Conservation (phyloP, 2,888 invertebrate genomes). For the Eurytoma californica region DNA sequence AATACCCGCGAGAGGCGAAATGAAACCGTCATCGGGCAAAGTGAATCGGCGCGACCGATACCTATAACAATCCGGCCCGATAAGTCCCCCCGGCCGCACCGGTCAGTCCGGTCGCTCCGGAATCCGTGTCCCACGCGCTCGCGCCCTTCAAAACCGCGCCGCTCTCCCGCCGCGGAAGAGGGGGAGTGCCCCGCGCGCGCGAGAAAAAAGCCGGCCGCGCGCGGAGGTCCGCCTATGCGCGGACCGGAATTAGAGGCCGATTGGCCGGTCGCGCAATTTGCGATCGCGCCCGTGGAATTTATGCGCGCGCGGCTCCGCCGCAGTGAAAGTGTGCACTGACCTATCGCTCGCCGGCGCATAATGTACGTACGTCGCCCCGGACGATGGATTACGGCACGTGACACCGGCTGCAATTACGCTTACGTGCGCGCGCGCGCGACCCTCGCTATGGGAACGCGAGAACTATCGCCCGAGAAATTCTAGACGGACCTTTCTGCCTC, state of each 20-base stretch:
- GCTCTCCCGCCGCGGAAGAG: not conserved
- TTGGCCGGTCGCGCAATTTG: constrained; percentile 15
- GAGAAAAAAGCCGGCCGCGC: too few species aligned
- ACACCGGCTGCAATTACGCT: constrained; percentile 57
- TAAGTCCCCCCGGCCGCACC: too few species aligned
- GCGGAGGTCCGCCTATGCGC: not conserved
- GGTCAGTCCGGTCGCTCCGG: too few species aligned
- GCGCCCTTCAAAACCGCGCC: not conserved
- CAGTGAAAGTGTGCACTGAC: constrained; percentile 40
- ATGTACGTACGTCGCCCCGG: not conserved
- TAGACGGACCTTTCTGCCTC: not conserved
- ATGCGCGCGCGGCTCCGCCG: constrained; percentile 24
- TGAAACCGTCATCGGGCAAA: too few species aligned
- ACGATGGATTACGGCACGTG: constrained; percentile 57
- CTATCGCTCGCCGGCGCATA: constrained; percentile 20
- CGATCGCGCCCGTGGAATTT: constrained; percentile 34
- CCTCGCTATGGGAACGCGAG: constrained; percentile 5
- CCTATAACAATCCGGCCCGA: too few species aligned
- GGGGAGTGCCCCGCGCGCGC: too few species aligned
- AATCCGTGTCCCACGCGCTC: not conserved
- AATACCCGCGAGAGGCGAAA: too few species aligned
- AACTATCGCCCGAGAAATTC: not conserved
- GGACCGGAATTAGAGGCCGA: constrained; percentile 40
- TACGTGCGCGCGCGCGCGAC: constrained; percentile 8
- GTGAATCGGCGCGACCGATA: too few species aligned